Evolutionary conservation across 2,113 vertebrate genomes (phyloP), one percentile per base, ranked within the genome.

Genomic region (Tautogolabrus adspersus): DNA sequence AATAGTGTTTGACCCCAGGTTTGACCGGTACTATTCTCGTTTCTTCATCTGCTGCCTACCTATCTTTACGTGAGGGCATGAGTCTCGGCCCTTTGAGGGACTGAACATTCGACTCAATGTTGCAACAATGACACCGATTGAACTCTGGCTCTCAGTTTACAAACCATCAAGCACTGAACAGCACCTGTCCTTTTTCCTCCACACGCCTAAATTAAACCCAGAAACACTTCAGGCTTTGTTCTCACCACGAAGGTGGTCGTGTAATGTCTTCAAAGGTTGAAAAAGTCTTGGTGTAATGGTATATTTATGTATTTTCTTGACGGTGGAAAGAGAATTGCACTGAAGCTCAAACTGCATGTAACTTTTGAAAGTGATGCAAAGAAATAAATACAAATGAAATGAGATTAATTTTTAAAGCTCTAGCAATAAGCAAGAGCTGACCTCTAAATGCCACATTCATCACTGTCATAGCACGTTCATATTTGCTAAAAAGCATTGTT

Each of bases 181-280:
- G 70, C 87, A 90, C 77, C 89, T 89, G 86, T 78, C 67, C 52
- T 81, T 56, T 51, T 79, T 82, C 62, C 55, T 82, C 76, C 62
- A 5, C 57, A 62, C 47, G 47, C 49, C 74, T 72, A 78, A 82
- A 86, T 77, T 80, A 77, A 77, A 66, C 2, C 73, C n/a, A 3
- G n/a, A 60, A 38, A 6, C 66, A 71, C 57, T 58, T 85, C 69
- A 82, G 42, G 54, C 60, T 79, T 82, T 78, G 58, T 61, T 77
- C 42, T 65, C 49, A 54, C 46, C 55, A 77, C 40, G 23, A 34
- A 56, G 26, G 26, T 76, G 65, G 66, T 67, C 18, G 22, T 54
- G 5, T 40, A 63, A 74, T 47, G 47, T 60, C 7, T 60, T 15
- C 30, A 73, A 26, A 55, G n/a, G 18, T 55, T 9, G 66, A 16